Base-by-base conservation (phyloP, 2,797 vertebrate genomes). In the Pteropus rufus region DNA sequence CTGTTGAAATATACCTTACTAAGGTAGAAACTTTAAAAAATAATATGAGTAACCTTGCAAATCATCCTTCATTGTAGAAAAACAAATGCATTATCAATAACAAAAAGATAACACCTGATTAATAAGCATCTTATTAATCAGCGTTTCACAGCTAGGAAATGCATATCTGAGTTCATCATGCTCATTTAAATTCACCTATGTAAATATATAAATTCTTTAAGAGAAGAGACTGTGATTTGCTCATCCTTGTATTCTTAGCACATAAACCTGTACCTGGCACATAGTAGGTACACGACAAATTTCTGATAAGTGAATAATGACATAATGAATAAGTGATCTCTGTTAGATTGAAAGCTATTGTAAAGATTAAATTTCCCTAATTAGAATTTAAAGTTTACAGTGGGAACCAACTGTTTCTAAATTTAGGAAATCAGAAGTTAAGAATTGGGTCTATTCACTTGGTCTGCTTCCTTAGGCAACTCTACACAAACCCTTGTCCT, bases 321-420 rank as follows among this genome's bases (percentile, higher is more conserved):
- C 69, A 86, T 65, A 69, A 67, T 58, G 16, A 19, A 18, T 92
- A 31, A 90, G 12, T 62, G 56, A 39, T 70, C 21, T 83, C 26
- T 88, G 60, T 92, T 79, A 83, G 36, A 91, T 39, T 52, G n/a
- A 94, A 93, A 83, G 60, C 18, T 81, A 49, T 15, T 41, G n/a
- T 54, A 46, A 96, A 44, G 31, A 82, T 69, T 82, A 79, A 73
- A 16, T 76, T 82, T 89, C 34, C 79, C 77, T 91, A 65, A 54
- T 56, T 75, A 62, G 7, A 96, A 93, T 87, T 85, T 89, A 44
- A 96, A 73, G 26, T 65, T 94, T 84, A 56, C 29, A 87, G 5
- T 83, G 14, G 24, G 7, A 89, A 82, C 39, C 24, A 76, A 79
- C 10, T 69, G 5, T 69, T 87, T 69, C 44, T 82, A 24, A 91